phyloP scores from a whole-genome alignment of 2,888 invertebrate species.

The Ptychoptera contaminata region DNA sequence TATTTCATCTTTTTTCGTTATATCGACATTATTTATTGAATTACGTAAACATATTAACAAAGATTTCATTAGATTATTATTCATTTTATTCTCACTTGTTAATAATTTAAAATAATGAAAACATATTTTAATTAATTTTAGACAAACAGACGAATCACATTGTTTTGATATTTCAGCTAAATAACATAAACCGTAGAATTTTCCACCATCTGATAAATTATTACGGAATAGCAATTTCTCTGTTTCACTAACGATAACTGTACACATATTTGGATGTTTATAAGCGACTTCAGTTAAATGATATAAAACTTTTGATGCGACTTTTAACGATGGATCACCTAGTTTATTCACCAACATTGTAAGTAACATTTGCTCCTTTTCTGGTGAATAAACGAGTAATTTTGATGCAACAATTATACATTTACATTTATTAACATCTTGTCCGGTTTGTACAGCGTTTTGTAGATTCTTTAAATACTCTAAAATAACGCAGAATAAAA shows the following conservation, averaged over 20 bases:
- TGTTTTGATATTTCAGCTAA: conserved; percentile 66
- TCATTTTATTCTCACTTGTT: conserved; percentile 64
- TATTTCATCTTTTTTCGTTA: conserved; percentile 17
- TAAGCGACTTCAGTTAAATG: conserved; percentile 67
- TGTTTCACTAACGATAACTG: conserved; percentile 69
- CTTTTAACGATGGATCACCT: conserved; percentile 70
- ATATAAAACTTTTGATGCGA: conserved; percentile 78
- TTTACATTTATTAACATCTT: conserved; percentile 25
- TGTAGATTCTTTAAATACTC: conserved; percentile 28
- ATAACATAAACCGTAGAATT: conserved; percentile 88
- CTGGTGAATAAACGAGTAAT: conserved; percentile 23
- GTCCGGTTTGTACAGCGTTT: conserved; percentile 25
- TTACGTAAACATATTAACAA: conserved; percentile 69
- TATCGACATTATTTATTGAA: conserved; percentile 32
- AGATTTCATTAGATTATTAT: conserved; percentile 70
- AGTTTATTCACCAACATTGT: conserved; percentile 81
- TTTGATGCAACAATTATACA: conserved; percentile 23
- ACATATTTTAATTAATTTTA: conserved; percentile 76
- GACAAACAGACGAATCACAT: conserved; percentile 62
- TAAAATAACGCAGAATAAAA: conserved; percentile 7
- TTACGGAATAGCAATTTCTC: conserved; percentile 80
- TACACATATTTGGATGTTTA: conserved; percentile 85
- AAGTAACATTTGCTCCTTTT: conserved; percentile 41
- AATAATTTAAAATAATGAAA: conserved; percentile 91
- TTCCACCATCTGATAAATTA: conserved; percentile 71